Percentiles rank a stretch among this genome's conserved stretches.
phyloP scores from a whole-genome alignment of 2,888 invertebrate species.

The Cosmopolites sordidus region DNA sequence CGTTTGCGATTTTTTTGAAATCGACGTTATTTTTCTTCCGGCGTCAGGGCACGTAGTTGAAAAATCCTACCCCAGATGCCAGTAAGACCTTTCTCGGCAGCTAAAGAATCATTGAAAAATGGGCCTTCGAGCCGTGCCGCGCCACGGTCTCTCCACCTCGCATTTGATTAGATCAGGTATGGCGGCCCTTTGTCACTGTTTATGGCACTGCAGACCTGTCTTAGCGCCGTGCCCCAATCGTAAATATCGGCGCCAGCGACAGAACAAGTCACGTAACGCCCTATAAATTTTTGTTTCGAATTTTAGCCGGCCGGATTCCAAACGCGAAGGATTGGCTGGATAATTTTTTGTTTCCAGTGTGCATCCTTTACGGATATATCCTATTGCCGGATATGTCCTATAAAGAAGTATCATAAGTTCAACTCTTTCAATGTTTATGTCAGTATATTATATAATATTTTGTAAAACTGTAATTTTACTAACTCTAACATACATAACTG shows the following conservation, averaged over 20 bases:
- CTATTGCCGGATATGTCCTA: no score
- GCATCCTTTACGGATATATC: no score
- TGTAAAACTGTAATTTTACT: no score
- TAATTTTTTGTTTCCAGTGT: no score
- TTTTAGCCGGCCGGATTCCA: conserved; percentile 9
- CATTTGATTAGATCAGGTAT: conserved; percentile 30
- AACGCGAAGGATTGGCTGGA: no score
- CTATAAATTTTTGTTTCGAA: conserved; percentile 27
- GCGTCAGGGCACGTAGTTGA: conserved; percentile 1
- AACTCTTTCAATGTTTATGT: no score
- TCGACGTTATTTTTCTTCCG: background rate
- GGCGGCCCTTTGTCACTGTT: conserved; percentile 29
- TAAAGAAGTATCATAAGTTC: no score
- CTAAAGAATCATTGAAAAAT: background rate
- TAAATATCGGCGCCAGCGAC: conserved; percentile 24
- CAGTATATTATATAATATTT: no score
- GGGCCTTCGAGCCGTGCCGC: background rate
- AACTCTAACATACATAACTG: no score
- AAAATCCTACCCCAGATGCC: background rate
- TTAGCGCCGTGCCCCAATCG: conserved; percentile 18
- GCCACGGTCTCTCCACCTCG: background rate
- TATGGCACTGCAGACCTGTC: conserved; percentile 26
- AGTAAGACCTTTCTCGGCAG: background rate
- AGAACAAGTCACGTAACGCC: conserved; percentile 29
- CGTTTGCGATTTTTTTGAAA: background rate